Percentiles rank a stretch among this genome's conserved stretches.
Conservation (phyloP, 1,140 invertebrate species). For the Centruroides sculpturatus region DNA sequence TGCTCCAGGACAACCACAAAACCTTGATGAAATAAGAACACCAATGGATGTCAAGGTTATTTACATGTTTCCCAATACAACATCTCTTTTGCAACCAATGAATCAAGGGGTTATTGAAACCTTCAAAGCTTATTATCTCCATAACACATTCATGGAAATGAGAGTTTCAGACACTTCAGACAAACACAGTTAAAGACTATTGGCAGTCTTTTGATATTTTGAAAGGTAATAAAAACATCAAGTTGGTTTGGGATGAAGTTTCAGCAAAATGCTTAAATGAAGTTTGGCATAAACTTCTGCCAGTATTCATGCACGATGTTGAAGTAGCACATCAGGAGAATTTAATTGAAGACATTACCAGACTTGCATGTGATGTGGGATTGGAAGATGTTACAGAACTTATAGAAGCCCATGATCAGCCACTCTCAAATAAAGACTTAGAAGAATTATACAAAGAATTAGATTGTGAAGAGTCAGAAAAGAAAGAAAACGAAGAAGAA, state of each 20-base stretch:
- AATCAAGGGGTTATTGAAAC: conserved; percentile 10
- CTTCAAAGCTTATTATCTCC: conserved; percentile 13
- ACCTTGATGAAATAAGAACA: conserved; percentile 2
- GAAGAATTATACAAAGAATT: too few species aligned
- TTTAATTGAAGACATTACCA: too few species aligned
- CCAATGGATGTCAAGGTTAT: conserved; percentile 8
- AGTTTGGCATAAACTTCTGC: neutral
- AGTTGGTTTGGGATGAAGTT: neutral
- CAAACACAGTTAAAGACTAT: conserved; percentile 27
- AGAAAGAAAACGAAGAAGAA: too few species aligned
- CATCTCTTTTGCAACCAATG: conserved; percentile 11
- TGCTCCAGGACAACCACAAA: conserved; percentile 14
- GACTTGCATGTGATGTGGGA: too few species aligned
- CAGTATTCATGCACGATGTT: too few species aligned
- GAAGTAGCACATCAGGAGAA: too few species aligned
- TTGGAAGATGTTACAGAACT: too few species aligned
- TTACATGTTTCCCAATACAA: conserved; percentile 12
- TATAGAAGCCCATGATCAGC: too few species aligned
- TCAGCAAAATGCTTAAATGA: neutral
- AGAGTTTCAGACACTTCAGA: neutral
- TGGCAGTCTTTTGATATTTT: conserved; percentile 9
- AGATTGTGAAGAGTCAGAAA: too few species aligned
- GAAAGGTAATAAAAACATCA: neutral
- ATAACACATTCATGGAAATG: neutral
- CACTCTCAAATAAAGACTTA: too few species aligned